Percentiles rank a stretch among this genome's conserved stretches.
These are phyloP conservation scores for Busseola fusca DNA, from an alignment of 2,888 invertebrate species.

Conservation along the genomic window DNA sequence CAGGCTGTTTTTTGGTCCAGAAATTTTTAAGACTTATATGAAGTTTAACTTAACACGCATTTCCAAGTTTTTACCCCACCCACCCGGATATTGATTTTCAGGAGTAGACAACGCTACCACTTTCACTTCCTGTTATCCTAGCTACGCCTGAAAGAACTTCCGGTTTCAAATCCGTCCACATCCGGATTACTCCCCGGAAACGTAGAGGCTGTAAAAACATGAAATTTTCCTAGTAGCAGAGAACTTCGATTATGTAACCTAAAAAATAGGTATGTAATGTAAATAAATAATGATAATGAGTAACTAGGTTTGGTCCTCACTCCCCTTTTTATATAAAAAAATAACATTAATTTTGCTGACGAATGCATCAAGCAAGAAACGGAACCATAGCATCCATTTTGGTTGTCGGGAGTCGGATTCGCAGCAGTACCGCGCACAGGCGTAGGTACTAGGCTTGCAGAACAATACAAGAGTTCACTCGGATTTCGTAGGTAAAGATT, in stretches of 20 bases:
- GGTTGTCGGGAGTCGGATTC: slow-evolving; percentile 75
- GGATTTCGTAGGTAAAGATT: slow-evolving; percentile 36
- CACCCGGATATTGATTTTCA: slow-evolving; percentile 69
- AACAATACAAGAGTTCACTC: slow-evolving; percentile 56
- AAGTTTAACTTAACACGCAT: slow-evolving; percentile 5
- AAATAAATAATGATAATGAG: not conserved
- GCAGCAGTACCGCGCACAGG: slow-evolving; percentile 72
- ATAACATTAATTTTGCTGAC: not conserved
- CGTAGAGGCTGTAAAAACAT: not conserved
- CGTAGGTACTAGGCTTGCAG: slow-evolving; percentile 76
- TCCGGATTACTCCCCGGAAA: slow-evolving; percentile 46
- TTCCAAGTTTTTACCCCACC: slow-evolving; percentile 15
- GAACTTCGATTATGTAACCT: not conserved
- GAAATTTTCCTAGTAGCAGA: not conserved
- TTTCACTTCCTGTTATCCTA: slow-evolving; percentile 71
- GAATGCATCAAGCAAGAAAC: slow-evolving; percentile 2
- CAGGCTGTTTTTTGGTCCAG: not conserved
- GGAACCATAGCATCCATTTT: slow-evolving; percentile 62
- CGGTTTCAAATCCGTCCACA: slow-evolving; percentile 66
- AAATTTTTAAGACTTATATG: not conserved
- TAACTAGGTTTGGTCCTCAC: not conserved
- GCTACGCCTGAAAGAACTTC: slow-evolving; percentile 72
- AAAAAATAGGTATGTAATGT: not conserved
- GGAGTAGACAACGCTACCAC: slow-evolving; percentile 31
- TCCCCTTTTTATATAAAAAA: not conserved